These are phyloP conservation scores for Drosophila diplacantha DNA, from an alignment of 2,888 invertebrate genomes.

Conservation along the genomic window DNA sequence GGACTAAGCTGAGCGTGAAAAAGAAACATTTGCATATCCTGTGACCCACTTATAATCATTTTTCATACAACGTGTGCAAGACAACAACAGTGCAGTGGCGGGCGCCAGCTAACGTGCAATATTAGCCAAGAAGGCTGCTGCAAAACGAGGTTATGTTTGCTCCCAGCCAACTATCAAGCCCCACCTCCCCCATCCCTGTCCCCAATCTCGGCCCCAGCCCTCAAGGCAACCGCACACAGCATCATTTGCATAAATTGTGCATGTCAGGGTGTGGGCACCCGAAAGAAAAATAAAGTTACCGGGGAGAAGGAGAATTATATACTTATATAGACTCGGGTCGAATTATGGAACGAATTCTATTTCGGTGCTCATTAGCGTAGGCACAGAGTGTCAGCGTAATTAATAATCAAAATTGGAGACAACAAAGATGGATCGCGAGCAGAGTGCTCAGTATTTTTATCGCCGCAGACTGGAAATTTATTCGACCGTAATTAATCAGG, in stretches of 20 bases:
- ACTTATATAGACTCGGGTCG: constrained; percentile 45
- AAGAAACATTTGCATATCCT: constrained; percentile 74
- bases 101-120: constrained; percentile 49
- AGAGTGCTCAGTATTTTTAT: constrained; percentile 61
- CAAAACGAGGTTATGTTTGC: constrained; percentile 71
- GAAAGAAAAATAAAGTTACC: constrained; percentile 38
- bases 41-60: constrained; percentile 74
- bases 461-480: constrained; percentile 54
- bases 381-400: constrained; percentile 63
- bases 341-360: constrained; percentile 65
- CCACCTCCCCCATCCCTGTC: not conserved
- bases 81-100: constrained; percentile 23
- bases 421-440: constrained; percentile 36
- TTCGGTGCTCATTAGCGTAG: constrained; percentile 63
- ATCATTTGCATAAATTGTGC: constrained; percentile 66
- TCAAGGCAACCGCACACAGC: constrained; percentile 34
- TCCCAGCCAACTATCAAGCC: constrained; percentile 16
- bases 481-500: constrained; percentile 63
- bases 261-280: constrained; percentile 26
- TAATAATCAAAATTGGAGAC: constrained; percentile 52
- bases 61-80: constrained; percentile 64
- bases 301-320: not conserved
- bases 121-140: constrained; percentile 37
- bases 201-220: constrained; percentile 1
- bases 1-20: constrained; percentile 67